Evolutionary conservation across 2,797 vertebrate genomes (phyloP), one percentile per base, ranked within the genome.

Genomic region (Spea hammondii): DNA sequence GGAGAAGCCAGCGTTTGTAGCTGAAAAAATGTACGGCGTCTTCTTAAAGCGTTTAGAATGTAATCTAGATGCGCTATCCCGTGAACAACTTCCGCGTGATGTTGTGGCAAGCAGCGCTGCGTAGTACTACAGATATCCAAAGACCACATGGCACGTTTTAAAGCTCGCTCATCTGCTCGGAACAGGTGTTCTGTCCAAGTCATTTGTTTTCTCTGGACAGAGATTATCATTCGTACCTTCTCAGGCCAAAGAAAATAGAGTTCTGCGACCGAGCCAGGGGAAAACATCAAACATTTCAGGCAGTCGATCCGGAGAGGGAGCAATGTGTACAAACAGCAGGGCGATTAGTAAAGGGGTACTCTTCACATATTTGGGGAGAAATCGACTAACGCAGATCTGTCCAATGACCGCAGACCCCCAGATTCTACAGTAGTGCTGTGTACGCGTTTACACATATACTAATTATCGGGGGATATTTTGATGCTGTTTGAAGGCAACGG

Each of bases 191-290:
- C 62, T 57, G 62, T 72, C 70, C 54, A 55, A 66, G 64, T 71
- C 77, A 67, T 78, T 78, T 72, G 64, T 78, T 72, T 72, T 78
- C 47, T 78, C 62, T 78, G 70, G 77, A 78, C 60, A 72, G 70
- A 4, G 46, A 78, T 78, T 45, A 78, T 78, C 70, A 78, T 72
- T 72, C 72, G 51, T 78, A 72, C 70, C 62, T 66, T 78, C 59
- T 9, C 8, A 50, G 45, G 77, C 77, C 77, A 78, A 72, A 67
- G 45, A 72, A 65, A 72, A 78, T 49, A 78, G 32, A 55, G 66
- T 47, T 69, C 76, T 71, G 70, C 11, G 4, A 17, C 62, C 13
- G 4, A 6, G 64, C 69, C 65, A 72, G 65, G n/a, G 54, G 48
- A 66, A 65, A 14, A 14, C 11, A 44, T 45, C 70, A 45, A 14